phyloP scores from a whole-genome alignment of 2,888 invertebrate species.

The Sphaeridia pumilis region DNA sequence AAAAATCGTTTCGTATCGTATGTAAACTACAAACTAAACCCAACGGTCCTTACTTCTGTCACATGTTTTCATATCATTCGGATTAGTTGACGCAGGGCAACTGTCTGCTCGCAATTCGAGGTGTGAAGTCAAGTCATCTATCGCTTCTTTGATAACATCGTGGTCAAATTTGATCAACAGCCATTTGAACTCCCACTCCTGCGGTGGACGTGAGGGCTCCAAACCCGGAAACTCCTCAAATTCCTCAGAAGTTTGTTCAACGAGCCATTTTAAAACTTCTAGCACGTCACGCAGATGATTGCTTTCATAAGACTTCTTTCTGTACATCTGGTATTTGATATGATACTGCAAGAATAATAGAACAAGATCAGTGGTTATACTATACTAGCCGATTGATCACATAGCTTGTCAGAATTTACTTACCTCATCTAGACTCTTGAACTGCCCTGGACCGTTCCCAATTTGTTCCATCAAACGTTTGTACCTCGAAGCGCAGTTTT shows the following conservation, averaged over 20 bases:
- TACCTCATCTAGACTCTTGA: conserved; percentile 27
- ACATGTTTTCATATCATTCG: conserved; percentile 30
- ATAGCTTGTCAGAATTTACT: too few species aligned
- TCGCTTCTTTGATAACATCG: conserved; percentile 16
- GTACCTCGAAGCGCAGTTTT: conserved; percentile 31
- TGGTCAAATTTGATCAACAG: conserved; percentile 29
- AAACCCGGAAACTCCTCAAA: conserved; percentile 22
- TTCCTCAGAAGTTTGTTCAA: neutral
- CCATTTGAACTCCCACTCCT: conserved; percentile 22
- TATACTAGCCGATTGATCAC: too few species aligned
- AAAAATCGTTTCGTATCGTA: too few species aligned
- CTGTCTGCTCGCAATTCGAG: too few species aligned
- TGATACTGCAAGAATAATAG: conserved; percentile 25
- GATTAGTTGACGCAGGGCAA: too few species aligned
- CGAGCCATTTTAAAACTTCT: conserved; percentile 18
- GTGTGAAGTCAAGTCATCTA: too few species aligned
- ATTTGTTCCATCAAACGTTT: conserved; percentile 22
- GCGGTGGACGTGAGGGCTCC: conserved; percentile 15
- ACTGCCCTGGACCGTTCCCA: conserved; percentile 14
- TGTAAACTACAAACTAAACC: too few species aligned
- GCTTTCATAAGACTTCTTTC: conserved; percentile 33
- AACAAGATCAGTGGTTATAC: conserved; percentile 2
- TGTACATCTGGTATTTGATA: conserved; percentile 30
- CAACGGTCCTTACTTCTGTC: conserved; percentile 34
- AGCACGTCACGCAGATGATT: conserved; percentile 28